Evolutionary conservation across 2,797 vertebrate genomes (phyloP).

Genomic region (Muscicapa striata): DNA sequence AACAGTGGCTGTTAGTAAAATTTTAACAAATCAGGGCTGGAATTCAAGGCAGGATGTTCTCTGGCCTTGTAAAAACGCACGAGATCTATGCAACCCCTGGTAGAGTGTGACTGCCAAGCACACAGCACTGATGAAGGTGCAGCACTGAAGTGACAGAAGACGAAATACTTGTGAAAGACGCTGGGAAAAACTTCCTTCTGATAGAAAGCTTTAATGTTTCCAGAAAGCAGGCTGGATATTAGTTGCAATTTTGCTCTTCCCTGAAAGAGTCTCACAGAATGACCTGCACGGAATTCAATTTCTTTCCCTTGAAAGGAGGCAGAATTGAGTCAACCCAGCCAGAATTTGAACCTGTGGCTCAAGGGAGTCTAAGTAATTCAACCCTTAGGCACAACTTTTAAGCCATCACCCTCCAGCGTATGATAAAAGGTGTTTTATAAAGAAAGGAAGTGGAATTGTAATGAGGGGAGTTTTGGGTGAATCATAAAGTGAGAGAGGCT

Average conservation of each 20-base stretch:
- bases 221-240: slow-evolving; percentile 42
- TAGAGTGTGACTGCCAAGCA: not conserved
- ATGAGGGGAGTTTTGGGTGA: slow-evolving; percentile 46
- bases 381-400: slow-evolving; percentile 62
- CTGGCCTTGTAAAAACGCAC: not conserved
- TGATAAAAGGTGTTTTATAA: slow-evolving; percentile 46
- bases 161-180: not conserved
- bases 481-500: slow-evolving; percentile 9
- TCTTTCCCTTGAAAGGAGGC: slow-evolving; percentile 48
- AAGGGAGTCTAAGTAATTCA: slow-evolving; percentile 65
- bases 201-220: slow-evolving; percentile 12
- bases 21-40: not conserved
- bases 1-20: not conserved
- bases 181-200: not conserved
- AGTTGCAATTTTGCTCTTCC: slow-evolving; percentile 40
- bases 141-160: not conserved
- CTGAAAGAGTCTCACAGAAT: slow-evolving; percentile 22
- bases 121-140: not conserved
- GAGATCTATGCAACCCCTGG: not conserved
- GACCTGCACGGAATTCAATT: slow-evolving; percentile 48
- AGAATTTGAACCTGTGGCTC: slow-evolving; percentile 56
- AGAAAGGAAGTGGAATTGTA: slow-evolving; percentile 49
- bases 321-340: slow-evolving; percentile 50
- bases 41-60: not conserved
- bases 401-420: slow-evolving; percentile 30